Evolutionary conservation across 2,113 vertebrate genomes (phyloP), one percentile per base, ranked within the genome.

Genomic region (Callocephalon fimbriatum): DNA sequence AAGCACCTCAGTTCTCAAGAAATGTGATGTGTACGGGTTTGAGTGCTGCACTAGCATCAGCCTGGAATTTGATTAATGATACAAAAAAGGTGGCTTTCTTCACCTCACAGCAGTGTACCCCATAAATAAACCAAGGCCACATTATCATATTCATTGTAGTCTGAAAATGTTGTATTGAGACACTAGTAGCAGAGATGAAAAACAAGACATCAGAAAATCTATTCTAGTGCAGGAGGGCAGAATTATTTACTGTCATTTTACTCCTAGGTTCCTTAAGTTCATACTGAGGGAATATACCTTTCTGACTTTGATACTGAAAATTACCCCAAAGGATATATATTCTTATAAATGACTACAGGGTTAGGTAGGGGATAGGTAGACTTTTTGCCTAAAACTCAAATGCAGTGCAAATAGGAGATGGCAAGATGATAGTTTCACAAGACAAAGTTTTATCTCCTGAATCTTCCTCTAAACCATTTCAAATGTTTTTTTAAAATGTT

Each of bases 81-180:
- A 89, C 56, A 90, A 77, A 83, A 91, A 84, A 87, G n/a, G 56
- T 66, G 5, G 29, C 15, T 93, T 72, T 74, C 72, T 91, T 75
- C 71, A 78, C 63, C 14, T 56, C 14, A 92, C 6, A 74, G 31
- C 48, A 89, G 42, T 37, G 14, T 63, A 61, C 23, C 19, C 29
- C 44, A 86, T 94, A 97, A 97, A 98, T 94, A 97, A 97, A 95
- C 72, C 38, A 86, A 65, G 72, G 19, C 50, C 59, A 82, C 61
- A 91, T 97, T 97, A 96, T 87, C 90, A 96, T 97, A 96, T 88
- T 87, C 90, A 97, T 97, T 97, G 90, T 54, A 93, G 40, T 78
- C 40, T 70, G 75, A 94, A 97, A 96, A 91, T 90, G 84, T 73
- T 82, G 25, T 97, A 81, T 90, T 91, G 91, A 97, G 77, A 95